phyloP scores from a whole-genome alignment of 37 sponge, comb jelly and placozoan species.

The Spongia lamella region DNA sequence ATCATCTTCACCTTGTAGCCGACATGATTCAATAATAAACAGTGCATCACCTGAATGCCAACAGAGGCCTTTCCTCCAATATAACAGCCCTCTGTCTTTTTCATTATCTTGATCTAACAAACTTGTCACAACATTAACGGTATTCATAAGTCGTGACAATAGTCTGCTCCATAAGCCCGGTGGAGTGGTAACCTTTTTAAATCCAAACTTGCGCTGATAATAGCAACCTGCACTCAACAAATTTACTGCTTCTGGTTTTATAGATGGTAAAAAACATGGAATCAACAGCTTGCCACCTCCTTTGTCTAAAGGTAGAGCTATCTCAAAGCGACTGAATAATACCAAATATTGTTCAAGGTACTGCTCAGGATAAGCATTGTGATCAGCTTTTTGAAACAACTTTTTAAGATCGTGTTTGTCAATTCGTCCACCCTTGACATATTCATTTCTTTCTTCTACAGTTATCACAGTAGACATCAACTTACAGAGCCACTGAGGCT shows the following conservation, averaged over 20 bases:
- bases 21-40: constrained; percentile 59
- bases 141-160: constrained; percentile 77
- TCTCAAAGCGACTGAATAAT: constrained; percentile 87
- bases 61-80: constrained; percentile 64
- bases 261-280: constrained; percentile 76
- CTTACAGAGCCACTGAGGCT: constrained; percentile 6
- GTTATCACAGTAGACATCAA: too few species aligned
- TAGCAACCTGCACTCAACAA: background rate
- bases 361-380: constrained; percentile 67
- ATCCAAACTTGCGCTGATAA: constrained; percentile 50
- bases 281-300: constrained; percentile 75
- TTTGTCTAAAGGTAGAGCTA: constrained; percentile 68
- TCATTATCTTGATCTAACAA: constrained; percentile 18
- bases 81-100: constrained; percentile 3
- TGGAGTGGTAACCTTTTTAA: constrained; percentile 43
- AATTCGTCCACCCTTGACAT: constrained; percentile 71
- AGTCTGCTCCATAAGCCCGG: constrained; percentile 93
- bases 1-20: constrained; percentile 32
- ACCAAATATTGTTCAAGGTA: constrained; percentile 79
- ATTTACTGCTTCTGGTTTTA: constrained; percentile 21
- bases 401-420: constrained; percentile 42
- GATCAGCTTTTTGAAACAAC: constrained; percentile 40
- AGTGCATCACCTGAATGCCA: constrained; percentile 39
- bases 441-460: constrained; percentile 6
- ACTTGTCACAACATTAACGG: constrained; percentile 26